Evolutionary conservation across 2,113 vertebrate genomes (phyloP).

Genomic region (Heterotis niloticus): DNA sequence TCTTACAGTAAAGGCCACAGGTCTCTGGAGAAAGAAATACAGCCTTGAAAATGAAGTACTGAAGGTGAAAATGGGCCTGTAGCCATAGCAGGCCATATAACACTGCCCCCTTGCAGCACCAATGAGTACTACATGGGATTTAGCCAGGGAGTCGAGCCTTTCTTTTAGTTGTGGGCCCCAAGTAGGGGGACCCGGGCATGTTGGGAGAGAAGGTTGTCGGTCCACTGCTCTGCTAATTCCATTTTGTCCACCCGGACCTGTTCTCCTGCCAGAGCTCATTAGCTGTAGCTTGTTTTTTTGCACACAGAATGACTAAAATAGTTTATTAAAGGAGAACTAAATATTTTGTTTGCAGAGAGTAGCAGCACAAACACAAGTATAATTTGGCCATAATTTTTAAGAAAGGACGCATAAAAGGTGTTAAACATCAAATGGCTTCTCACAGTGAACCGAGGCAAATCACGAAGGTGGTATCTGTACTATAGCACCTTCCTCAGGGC

Average conservation of each 20-base stretch:
- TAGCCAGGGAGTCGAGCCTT: neutral
- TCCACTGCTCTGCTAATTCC: neutral
- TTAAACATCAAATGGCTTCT: neutral
- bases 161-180: neutral
- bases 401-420: neutral
- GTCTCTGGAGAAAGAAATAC: neutral
- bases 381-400: neutral
- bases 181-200: neutral
- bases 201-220: neutral
- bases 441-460: neutral
- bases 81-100: neutral
- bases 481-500: no score
- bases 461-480: neutral
- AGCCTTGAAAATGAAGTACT: neutral
- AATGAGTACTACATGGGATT: neutral
- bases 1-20: neutral
- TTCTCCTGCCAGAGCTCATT: constrained; percentile 1
- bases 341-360: neutral
- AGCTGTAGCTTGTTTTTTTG: constrained; percentile 11
- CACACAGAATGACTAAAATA: constrained; percentile 3
- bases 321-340: neutral
- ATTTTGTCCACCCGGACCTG: constrained; percentile 9
- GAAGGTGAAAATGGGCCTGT: neutral
- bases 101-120: neutral
- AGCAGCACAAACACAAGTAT: neutral